These are phyloP conservation scores for Athene noctua DNA, from an alignment of 2,113 vertebrate species.

Conservation along the genomic window DNA sequence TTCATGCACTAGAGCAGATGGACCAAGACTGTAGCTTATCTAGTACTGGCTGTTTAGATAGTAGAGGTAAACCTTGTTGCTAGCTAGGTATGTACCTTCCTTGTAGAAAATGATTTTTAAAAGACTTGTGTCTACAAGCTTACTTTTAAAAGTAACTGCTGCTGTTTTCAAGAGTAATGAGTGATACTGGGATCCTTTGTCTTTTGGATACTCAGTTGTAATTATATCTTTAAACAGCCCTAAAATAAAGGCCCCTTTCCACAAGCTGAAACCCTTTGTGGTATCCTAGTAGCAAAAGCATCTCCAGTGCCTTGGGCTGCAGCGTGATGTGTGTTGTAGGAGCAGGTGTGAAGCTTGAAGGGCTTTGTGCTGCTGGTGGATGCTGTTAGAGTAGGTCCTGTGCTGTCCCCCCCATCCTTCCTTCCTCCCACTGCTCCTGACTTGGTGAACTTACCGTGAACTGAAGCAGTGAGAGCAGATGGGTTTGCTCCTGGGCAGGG, in stretches of 20 bases:
- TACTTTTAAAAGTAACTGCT: background rate
- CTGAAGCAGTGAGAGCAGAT: background rate
- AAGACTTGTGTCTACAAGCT: background rate
- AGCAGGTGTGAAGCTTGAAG: background rate
- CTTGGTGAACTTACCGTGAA: background rate
- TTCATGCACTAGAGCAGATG: background rate
- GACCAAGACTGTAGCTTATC: background rate
- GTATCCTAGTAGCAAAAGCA: background rate
- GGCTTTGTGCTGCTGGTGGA: background rate
- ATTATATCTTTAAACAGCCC: background rate
- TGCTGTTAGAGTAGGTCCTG: background rate
- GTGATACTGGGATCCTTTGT: background rate
- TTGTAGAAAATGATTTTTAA: background rate
- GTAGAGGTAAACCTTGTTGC: background rate
- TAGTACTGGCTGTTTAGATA: background rate
- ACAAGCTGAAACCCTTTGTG: background rate
- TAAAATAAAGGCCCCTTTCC: background rate
- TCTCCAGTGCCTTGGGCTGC: background rate
- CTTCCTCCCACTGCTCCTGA: background rate
- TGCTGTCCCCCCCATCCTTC: background rate
- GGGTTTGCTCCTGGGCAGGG: background rate
- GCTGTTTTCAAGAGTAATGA: background rate
- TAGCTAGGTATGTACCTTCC: background rate
- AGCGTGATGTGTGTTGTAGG: background rate
- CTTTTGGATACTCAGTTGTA: background rate